Evolutionary conservation across 2,113 vertebrate species (phyloP).

Genomic region (Capra hircus): DNA sequence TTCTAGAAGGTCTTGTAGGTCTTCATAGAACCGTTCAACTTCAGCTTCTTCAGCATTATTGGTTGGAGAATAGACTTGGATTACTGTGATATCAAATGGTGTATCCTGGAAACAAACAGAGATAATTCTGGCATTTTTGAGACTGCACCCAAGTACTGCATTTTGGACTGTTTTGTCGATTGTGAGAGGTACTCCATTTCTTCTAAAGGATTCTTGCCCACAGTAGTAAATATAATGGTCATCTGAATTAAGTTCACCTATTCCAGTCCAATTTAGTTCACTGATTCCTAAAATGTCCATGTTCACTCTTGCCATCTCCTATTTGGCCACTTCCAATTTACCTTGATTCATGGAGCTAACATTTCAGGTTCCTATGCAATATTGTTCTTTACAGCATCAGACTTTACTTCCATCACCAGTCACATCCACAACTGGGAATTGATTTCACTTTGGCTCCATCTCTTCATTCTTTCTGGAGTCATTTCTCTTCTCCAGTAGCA

Average conservation of each 20-base stretch:
- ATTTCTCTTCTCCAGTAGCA: background rate
- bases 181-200: background rate
- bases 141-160: background rate
- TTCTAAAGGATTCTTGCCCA: background rate
- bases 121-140: background rate
- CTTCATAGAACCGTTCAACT: background rate
- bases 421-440: background rate
- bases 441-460: background rate
- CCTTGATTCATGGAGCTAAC: background rate
- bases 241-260: background rate
- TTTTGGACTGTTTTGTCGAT: background rate
- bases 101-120: background rate
- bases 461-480: background rate
- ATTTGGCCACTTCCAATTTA: background rate
- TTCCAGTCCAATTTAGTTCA: background rate
- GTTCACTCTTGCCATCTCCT: background rate
- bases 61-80: background rate
- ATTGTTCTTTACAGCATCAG: background rate
- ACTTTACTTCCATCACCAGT: background rate
- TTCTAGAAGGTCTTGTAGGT: background rate
- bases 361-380: background rate
- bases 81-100: background rate
- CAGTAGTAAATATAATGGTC: background rate
- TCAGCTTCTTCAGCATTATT: background rate
- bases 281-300: background rate